Percentiles rank a stretch among this genome's conserved stretches.
Conservation (phyloP, 2,888 invertebrate genomes). For the Heliothis peltigera region DNA sequence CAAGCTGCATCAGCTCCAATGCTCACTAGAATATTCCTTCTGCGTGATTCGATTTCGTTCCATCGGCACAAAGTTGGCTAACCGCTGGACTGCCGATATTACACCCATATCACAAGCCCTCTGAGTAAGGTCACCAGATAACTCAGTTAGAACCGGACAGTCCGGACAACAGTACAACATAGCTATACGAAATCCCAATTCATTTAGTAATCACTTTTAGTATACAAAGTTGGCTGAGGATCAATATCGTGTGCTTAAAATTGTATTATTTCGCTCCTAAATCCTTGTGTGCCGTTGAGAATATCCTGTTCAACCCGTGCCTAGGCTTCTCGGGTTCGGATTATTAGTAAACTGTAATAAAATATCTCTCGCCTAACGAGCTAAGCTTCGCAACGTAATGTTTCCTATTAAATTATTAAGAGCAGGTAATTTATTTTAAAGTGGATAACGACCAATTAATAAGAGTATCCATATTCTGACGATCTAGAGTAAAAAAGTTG, state of each 20-base stretch:
- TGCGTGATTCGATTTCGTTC: constrained; percentile 53
- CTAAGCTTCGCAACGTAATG: constrained; percentile 12
- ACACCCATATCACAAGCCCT: constrained; percentile 50
- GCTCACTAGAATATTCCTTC: constrained; percentile 53
- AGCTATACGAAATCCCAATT: not conserved
- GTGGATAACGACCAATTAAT: constrained; percentile 11
- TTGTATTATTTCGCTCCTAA: constrained; percentile 1
- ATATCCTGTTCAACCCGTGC: constrained; percentile 11
- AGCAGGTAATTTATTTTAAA: constrained; percentile 31
- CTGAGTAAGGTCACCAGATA: constrained; percentile 39
- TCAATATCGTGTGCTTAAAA: constrained; percentile 22
- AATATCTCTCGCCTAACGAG: constrained; percentile 23
- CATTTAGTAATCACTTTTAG: constrained; percentile 6
- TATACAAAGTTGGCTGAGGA: not conserved
- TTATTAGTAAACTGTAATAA: constrained; percentile 45
- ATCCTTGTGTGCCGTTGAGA: not conserved
- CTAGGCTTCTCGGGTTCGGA: constrained; percentile 18
- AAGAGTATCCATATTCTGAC: not conserved
- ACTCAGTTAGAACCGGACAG: constrained; percentile 40
- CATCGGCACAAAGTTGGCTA: constrained; percentile 48
- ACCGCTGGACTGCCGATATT: constrained; percentile 52
- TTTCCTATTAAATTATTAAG: constrained; percentile 40
- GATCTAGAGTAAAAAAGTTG: not conserved
- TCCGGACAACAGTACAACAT: constrained; percentile 6
- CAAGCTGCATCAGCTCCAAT: constrained; percentile 36